Evolutionary conservation across 92 coral and sea anemone genomes (phyloP).

Genomic region (Pocillopora meandrina): DNA sequence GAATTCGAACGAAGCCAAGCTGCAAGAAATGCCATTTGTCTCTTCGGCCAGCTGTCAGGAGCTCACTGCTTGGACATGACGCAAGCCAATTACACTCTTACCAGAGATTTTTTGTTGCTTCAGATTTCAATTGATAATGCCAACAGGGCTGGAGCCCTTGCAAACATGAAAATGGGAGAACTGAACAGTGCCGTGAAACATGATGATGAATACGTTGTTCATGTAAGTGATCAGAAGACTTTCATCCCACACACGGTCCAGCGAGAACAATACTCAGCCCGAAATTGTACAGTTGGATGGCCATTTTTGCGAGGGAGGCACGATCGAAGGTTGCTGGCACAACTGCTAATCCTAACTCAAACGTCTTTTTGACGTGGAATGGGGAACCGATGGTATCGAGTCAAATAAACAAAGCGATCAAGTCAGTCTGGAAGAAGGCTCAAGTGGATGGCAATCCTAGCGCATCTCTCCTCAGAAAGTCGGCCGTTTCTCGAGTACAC

Average conservation of each 20-base stretch:
- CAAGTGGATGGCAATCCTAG: slow-evolving; percentile 26
- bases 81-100: slow-evolving; percentile 47
- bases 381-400: slow-evolving; percentile 48
- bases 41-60: slow-evolving; percentile 36
- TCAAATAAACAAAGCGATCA: slow-evolving; percentile 46
- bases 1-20: slow-evolving; percentile 47
- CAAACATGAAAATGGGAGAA: slow-evolving; percentile 64
- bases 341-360: background rate
- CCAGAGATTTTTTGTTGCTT: slow-evolving; percentile 59
- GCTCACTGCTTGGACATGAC: slow-evolving; percentile 46
- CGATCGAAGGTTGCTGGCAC: slow-evolving; percentile 22
- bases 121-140: slow-evolving; percentile 61
- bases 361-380: slow-evolving; percentile 41
- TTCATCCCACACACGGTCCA: slow-evolving; percentile 57
- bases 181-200: slow-evolving; percentile 31
- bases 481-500: slow-evolving; percentile 17
- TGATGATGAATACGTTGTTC: slow-evolving; percentile 42
- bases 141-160: slow-evolving; percentile 60
- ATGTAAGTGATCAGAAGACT: slow-evolving; percentile 58
- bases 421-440: slow-evolving; percentile 56
- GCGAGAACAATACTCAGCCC: slow-evolving; percentile 54
- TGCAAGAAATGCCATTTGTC: slow-evolving; percentile 44
- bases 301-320: slow-evolving; percentile 24
- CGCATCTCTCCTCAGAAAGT: slow-evolving; percentile 44
- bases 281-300: slow-evolving; percentile 43